phyloP scores from a whole-genome alignment of 2,797 vertebrate species.

The Cyprinodon diabolis region DNA sequence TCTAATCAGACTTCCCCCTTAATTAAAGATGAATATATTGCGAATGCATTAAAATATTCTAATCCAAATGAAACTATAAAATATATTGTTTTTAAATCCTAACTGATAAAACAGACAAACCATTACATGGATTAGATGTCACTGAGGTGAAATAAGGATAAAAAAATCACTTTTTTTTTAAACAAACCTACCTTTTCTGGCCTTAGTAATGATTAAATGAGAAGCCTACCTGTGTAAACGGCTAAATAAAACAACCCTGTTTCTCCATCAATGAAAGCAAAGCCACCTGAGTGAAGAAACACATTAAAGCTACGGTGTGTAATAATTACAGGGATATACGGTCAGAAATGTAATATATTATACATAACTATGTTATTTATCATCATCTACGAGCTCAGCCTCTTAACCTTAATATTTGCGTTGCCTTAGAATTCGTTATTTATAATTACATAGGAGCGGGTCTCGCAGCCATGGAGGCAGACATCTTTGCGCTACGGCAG shows the following conservation, averaged over 20 bases:
- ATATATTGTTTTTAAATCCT: too few species aligned
- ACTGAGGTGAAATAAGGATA: background rate
- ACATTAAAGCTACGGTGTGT: too few species aligned
- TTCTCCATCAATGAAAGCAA: background rate
- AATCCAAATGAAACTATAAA: too few species aligned
- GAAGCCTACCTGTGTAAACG: background rate
- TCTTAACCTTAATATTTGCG: too few species aligned
- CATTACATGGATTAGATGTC: background rate
- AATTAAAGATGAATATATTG: background rate
- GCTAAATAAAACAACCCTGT: background rate
- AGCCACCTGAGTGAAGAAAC: background rate
- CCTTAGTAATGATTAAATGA: slow-evolving; percentile 20
- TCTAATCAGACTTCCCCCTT: background rate
- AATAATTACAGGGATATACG: too few species aligned
- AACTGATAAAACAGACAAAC: background rate
- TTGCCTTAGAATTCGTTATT: too few species aligned
- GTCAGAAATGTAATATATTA: too few species aligned
- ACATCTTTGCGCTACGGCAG: too few species aligned
- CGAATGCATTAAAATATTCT: background rate
- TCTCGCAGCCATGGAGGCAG: too few species aligned
- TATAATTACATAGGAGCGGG: too few species aligned
- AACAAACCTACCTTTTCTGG: slow-evolving; percentile 16
- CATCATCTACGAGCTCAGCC: too few species aligned
- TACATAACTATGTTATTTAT: too few species aligned
- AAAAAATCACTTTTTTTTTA: background rate